Conservation (phyloP, 2,888 invertebrate genomes). For the Drosophila mayaguana region DNA sequence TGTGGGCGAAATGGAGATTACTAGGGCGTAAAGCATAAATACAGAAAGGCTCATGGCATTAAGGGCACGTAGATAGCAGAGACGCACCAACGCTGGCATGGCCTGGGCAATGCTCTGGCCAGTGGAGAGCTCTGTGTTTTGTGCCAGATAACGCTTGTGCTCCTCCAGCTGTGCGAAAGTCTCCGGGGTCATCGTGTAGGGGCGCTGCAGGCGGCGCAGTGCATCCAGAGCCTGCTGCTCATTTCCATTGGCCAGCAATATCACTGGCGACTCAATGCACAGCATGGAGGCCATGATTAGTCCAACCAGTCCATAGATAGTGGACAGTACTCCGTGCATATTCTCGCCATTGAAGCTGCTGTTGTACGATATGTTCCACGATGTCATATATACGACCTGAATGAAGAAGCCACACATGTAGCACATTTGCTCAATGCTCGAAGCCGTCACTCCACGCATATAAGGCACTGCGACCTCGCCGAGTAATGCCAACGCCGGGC, state of each 20-base stretch:
- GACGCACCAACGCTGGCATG: slow-evolving; percentile 61
- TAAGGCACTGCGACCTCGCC: slow-evolving; percentile 72
- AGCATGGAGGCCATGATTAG: slow-evolving; percentile 48
- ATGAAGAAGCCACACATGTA: slow-evolving; percentile 66
- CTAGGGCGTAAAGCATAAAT: slow-evolving; percentile 12
- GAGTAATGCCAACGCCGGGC: slow-evolving; percentile 70
- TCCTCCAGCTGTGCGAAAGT: slow-evolving; percentile 74
- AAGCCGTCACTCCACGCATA: slow-evolving; percentile 63
- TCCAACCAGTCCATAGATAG: slow-evolving; percentile 61
- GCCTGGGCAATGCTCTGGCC: slow-evolving; percentile 49
- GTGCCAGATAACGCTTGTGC: slow-evolving; percentile 73
- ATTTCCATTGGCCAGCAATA: slow-evolving; percentile 63
- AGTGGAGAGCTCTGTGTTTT: slow-evolving; percentile 59
- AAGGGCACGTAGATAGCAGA: slow-evolving; percentile 66
- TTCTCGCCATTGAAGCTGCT: slow-evolving; percentile 47
- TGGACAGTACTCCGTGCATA: slow-evolving; percentile 67
- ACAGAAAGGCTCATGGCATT: slow-evolving; percentile 66
- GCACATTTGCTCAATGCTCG: slow-evolving; percentile 57
- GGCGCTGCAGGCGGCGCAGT: slow-evolving; percentile 73
- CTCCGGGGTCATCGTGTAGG: slow-evolving; percentile 59
- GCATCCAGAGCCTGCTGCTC: slow-evolving; percentile 73
- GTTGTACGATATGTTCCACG: slow-evolving; percentile 3
- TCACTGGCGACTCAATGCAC: slow-evolving; percentile 78
- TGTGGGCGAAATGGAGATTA: rapidly evolving
- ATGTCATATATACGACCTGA: slow-evolving; percentile 57